Conservation (phyloP, 2,113 vertebrate genomes). For the Poecile atricapillus region DNA sequence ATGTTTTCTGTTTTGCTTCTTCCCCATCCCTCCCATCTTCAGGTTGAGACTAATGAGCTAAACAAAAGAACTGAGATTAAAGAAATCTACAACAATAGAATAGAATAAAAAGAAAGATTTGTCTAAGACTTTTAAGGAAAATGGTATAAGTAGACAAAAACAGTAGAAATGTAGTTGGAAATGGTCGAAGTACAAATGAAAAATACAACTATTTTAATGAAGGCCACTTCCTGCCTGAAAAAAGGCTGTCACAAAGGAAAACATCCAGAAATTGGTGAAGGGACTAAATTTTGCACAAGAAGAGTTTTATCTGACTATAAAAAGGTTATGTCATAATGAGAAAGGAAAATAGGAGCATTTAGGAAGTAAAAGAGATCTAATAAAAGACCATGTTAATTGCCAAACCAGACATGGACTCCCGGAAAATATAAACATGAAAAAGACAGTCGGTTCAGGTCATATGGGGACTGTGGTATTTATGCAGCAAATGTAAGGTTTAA, state of each 20-base stretch:
- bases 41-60: neutral
- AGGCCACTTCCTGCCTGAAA: neutral
- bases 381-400: constrained; percentile 32
- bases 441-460: neutral
- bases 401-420: constrained; percentile 5
- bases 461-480: neutral
- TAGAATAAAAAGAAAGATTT: neutral
- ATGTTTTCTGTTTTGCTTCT: neutral
- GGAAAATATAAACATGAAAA: constrained; percentile 14
- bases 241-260: neutral
- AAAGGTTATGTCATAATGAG: neutral
- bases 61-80: neutral
- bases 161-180: neutral
- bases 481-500: constrained; percentile 6
- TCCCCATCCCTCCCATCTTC: neutral
- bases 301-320: neutral
- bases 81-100: neutral
- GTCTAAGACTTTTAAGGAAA: neutral
- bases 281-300: neutral
- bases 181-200: neutral
- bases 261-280: neutral
- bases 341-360: constrained; percentile 23
- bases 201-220: neutral
- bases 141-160: neutral
- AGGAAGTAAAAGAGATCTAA: constrained; percentile 39